Conservation (phyloP, 2,888 invertebrate species). For the Leucophenga maculata region DNA sequence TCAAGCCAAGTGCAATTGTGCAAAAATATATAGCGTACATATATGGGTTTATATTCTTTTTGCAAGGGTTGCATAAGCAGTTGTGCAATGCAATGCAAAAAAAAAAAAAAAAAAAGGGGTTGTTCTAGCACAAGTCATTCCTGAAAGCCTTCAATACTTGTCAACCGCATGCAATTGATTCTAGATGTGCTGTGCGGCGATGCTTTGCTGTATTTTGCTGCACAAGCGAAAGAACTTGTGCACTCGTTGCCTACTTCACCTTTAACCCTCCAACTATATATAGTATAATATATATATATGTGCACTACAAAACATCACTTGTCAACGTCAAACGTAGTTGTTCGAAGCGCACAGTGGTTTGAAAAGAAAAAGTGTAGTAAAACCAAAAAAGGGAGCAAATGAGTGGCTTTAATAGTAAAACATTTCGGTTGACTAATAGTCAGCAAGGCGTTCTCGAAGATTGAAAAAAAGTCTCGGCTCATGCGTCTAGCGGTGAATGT, state of each 20-base stretch:
- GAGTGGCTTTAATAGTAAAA: no score
- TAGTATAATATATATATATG: no score
- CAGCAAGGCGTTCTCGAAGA: no score
- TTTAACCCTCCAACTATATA: neutral
- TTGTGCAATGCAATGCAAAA: constrained; percentile 27
- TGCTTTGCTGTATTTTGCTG: neutral
- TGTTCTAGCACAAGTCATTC: neutral
- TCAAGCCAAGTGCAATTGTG: constrained; percentile 39
- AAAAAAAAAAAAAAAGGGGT: constrained; percentile 14
- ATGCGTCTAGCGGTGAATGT: no score
- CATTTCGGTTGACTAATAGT: no score
- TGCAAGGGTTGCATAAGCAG: constrained; percentile 31
- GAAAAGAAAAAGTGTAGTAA: neutral
- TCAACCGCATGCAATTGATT: constrained; percentile 20
- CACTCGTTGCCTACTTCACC: neutral
- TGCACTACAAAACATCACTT: no score
- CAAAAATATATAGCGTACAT: no score
- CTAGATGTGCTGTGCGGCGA: neutral
- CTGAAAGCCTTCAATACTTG: neutral
- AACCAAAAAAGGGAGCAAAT: no score
- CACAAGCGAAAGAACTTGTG: no score
- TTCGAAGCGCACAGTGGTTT: no score
- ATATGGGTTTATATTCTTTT: neutral
- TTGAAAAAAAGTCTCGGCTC: no score
- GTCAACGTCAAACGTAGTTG: no score